phyloP scores from a whole-genome alignment of 2,797 vertebrate genomes.

The Pagetopsis macropterus region DNA sequence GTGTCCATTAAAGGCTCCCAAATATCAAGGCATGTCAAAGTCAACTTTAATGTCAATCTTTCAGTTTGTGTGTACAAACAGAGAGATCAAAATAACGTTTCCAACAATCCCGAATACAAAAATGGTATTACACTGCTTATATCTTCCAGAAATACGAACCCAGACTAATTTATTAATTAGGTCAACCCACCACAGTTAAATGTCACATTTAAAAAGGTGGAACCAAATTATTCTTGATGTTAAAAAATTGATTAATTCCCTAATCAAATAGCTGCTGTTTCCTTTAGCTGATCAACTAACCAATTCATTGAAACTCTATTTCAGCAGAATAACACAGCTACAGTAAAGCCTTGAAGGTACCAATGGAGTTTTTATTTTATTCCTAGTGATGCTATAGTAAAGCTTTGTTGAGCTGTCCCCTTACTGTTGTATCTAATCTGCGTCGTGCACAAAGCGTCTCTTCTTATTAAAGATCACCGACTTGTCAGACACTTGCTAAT shows the following conservation, averaged over 20 bases:
- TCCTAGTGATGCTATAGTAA: background rate
- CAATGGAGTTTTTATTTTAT: background rate
- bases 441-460: conserved; percentile 4
- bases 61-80: no score
- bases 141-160: background rate
- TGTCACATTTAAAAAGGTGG: background rate
- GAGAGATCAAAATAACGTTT: no score
- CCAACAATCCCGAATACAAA: no score
- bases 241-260: background rate
- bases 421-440: background rate
- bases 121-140: background rate
- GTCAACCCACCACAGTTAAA: conserved; percentile 1
- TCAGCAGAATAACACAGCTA: background rate
- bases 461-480: conserved; percentile 11
- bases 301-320: background rate
- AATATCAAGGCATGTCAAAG: background rate
- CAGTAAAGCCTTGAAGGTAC: background rate
- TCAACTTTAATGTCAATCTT: no score
- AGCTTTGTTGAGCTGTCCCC: background rate
- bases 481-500: conserved; percentile 33
- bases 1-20: background rate
- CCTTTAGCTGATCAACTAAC: background rate
- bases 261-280: background rate
- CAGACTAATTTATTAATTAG: background rate
- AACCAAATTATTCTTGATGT: background rate